Conservation (phyloP, 1,140 invertebrate genomes). For the Heliconius nattereri region DNA sequence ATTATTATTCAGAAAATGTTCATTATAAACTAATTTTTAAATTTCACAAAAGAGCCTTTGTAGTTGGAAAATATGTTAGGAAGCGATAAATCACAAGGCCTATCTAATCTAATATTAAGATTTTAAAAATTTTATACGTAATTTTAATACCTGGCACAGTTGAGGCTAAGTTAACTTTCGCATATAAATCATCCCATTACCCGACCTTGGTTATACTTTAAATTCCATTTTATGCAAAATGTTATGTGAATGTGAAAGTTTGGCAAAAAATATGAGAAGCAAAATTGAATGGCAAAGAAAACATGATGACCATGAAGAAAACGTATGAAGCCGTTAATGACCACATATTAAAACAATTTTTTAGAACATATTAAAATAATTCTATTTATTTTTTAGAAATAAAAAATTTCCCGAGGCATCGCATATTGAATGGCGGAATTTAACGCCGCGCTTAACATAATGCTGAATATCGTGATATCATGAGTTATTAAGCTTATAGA, state of each 20-base stretch:
- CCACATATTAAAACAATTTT: no score
- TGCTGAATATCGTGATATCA: no score
- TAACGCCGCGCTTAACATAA: no score
- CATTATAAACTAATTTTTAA: neutral
- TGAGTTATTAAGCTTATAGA: no score
- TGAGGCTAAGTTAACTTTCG: neutral
- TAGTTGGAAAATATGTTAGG: neutral
- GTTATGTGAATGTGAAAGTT: neutral
- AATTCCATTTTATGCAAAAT: neutral
- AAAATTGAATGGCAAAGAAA: no score
- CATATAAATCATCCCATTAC: constrained; percentile 12
- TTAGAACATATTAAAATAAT: no score
- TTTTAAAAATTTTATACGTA: neutral
- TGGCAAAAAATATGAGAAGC: no score
- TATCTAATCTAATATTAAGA: neutral
- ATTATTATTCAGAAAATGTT: neutral
- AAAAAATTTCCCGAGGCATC: no score
- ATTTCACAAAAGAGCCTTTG: neutral
- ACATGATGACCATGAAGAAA: no score
- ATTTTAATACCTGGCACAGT: neutral
- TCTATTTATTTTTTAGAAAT: no score
- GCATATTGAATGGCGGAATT: no score
- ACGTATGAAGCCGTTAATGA: no score
- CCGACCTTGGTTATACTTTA: neutral
- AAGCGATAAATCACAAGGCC: neutral